These are phyloP conservation scores for Theocolax elegans DNA, from an alignment of 1,140 invertebrate genomes.

Conservation along the genomic window DNA sequence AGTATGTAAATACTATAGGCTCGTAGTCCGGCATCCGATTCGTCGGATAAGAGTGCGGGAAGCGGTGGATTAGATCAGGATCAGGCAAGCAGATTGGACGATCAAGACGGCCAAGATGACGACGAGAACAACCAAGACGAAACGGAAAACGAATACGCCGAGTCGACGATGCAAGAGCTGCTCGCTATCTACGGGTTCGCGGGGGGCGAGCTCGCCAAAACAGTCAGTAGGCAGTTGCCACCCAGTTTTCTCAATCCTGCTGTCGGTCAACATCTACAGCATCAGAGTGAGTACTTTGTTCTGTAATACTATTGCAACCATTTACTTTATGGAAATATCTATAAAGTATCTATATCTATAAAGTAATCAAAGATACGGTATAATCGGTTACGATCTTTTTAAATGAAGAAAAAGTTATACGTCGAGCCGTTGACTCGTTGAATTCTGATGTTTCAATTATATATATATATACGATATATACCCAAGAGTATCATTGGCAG, in stretches of 20 bases:
- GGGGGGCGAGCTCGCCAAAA: slow-evolving; percentile 65
- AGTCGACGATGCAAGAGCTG: slow-evolving; percentile 75
- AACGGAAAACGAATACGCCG: slow-evolving; percentile 68
- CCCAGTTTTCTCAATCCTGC: slow-evolving; percentile 58
- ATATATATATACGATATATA: no score
- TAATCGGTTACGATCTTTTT: no score
- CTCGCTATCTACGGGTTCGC: slow-evolving; percentile 71
- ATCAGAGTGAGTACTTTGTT: slow-evolving; percentile 17
- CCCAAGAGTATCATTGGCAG: no score
- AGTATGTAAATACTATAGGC: no score
- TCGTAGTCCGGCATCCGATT: slow-evolving; percentile 63
- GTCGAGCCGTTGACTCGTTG: no score
- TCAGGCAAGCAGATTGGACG: slow-evolving; percentile 51
- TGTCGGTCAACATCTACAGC: slow-evolving; percentile 13
- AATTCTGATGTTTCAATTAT: slow-evolving; percentile 26
- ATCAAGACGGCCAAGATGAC: slow-evolving; percentile 56
- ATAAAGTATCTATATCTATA: no score
- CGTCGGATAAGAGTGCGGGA: slow-evolving; percentile 61
- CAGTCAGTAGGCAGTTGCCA: slow-evolving; percentile 64
- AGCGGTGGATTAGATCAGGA: slow-evolving; percentile 53
- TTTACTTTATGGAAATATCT: no score
- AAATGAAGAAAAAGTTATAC: no score
- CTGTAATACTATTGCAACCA: no score
- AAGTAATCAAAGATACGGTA: no score
- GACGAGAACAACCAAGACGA: slow-evolving; percentile 53